Evolutionary conservation across 1,140 invertebrate species (phyloP).

Genomic region (Trinorchestia longiramus): DNA sequence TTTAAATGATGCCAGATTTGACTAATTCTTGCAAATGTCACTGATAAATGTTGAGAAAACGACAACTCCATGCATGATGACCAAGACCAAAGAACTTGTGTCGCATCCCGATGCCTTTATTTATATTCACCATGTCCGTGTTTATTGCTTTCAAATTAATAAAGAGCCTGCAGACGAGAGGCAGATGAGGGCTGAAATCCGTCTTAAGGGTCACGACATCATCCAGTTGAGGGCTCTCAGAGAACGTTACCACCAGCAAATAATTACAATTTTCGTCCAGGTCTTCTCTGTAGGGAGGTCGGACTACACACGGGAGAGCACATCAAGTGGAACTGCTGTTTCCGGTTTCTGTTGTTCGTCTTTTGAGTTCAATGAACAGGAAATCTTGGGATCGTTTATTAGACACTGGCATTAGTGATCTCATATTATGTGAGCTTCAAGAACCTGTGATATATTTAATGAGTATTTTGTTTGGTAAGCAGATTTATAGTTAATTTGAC

Average conservation of each 20-base stretch:
- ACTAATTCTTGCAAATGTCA: too few species aligned
- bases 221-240: not conserved
- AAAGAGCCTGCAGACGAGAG: not conserved
- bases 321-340: not conserved
- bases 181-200: not conserved
- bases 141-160: not conserved
- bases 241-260: constrained; percentile 13
- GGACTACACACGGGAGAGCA: not conserved
- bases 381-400: not conserved
- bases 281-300: not conserved
- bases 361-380: not conserved
- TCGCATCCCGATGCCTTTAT: not conserved
- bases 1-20: too few species aligned
- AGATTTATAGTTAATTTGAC: too few species aligned
- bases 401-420: too few species aligned
- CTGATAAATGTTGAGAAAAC: too few species aligned
- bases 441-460: too few species aligned
- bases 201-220: not conserved
- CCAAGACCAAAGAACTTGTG: not conserved
- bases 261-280: constrained; percentile 1
- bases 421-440: too few species aligned
- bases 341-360: not conserved
- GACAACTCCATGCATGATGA: not conserved
- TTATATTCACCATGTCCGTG: not conserved
- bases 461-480: too few species aligned